These are phyloP conservation scores for Micromys minutus DNA, from an alignment of 2,113 vertebrate genomes.

Conservation along the genomic window DNA sequence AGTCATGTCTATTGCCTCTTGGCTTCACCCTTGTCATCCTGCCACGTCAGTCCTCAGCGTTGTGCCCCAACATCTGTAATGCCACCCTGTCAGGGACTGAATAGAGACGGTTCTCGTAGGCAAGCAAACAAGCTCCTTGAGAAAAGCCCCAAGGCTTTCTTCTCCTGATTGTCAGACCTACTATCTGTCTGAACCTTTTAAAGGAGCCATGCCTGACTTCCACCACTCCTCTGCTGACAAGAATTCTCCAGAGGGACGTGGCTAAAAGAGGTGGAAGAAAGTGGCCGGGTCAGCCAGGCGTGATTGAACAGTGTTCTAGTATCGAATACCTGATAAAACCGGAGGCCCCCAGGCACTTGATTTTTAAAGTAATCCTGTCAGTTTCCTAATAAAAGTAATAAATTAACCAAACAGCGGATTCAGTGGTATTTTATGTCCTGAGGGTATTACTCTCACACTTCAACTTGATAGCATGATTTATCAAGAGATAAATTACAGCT, in stretches of 20 bases:
- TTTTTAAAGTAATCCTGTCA: slow-evolving; percentile 79
- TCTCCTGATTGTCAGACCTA: slow-evolving; percentile 77
- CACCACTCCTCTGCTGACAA: neutral
- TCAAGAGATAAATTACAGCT: slow-evolving; percentile 79
- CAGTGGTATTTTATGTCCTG: slow-evolving; percentile 77
- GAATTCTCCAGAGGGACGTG: slow-evolving; percentile 33
- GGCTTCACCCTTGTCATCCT: neutral
- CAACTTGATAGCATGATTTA: slow-evolving; percentile 74
- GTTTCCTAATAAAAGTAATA: slow-evolving; percentile 80
- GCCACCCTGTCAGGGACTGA: slow-evolving; percentile 68
- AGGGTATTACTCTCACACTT: slow-evolving; percentile 72
- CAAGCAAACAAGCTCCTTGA: slow-evolving; percentile 70
- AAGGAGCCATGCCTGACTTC: neutral
- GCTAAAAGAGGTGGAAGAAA: neutral
- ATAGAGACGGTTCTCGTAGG: slow-evolving; percentile 75
- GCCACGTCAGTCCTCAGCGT: neutral
- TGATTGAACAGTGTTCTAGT: slow-evolving; percentile 66
- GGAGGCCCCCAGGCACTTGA: slow-evolving; percentile 64
- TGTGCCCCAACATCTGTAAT: slow-evolving; percentile 65
- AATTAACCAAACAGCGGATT: slow-evolving; percentile 80
- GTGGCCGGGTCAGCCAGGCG: neutral
- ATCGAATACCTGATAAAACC: slow-evolving; percentile 78
- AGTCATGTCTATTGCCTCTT: neutral
- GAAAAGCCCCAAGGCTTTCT: slow-evolving; percentile 79
- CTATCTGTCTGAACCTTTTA: slow-evolving; percentile 61